These are phyloP conservation scores for Calliopum simillimum DNA, from an alignment of 2,888 invertebrate species.

Conservation along the genomic window DNA sequence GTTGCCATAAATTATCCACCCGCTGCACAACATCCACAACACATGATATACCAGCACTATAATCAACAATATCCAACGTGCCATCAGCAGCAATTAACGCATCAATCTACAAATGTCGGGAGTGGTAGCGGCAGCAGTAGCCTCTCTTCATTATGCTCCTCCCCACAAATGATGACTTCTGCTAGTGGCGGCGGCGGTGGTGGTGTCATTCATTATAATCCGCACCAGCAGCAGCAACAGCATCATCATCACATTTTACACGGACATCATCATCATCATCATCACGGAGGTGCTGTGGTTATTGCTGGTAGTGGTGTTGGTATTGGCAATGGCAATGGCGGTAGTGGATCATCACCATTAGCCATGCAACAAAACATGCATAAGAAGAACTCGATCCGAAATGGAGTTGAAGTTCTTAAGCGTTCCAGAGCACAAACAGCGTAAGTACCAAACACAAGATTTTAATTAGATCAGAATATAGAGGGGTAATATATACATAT, in stretches of 20 bases:
- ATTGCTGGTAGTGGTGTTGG: conserved; percentile 64
- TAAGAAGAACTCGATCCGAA: conserved; percentile 76
- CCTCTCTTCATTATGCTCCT: conserved; percentile 36
- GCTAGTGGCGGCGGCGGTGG: conserved; percentile 42
- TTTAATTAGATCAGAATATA: too few relatives aligned
- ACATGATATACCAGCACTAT: conserved; percentile 45
- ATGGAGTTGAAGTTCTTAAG: conserved; percentile 74
- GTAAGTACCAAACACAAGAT: too few relatives aligned
- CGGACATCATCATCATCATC: conserved; percentile 60
- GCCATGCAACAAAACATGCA: conserved; percentile 69
- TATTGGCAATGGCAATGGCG: conserved; percentile 47
- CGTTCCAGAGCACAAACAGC: conserved; percentile 76
- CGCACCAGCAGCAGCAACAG: conserved; percentile 46
- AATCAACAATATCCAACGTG: conserved; percentile 61
- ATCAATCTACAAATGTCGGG: conserved; percentile 41
- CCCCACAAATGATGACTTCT: conserved; percentile 31
- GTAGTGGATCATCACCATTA: conserved; percentile 50
- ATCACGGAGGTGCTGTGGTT: conserved; percentile 65
- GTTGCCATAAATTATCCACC: conserved; percentile 52
- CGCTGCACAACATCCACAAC: conserved; percentile 44
- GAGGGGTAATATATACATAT: too few relatives aligned
- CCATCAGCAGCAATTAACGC: conserved; percentile 60
- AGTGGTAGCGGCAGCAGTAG: conserved; percentile 40
- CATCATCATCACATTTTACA: conserved; percentile 60
- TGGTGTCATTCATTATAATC: conserved; percentile 50